Conservation (phyloP, 2,888 invertebrate genomes). For the Sphecodes monilicornis region DNA sequence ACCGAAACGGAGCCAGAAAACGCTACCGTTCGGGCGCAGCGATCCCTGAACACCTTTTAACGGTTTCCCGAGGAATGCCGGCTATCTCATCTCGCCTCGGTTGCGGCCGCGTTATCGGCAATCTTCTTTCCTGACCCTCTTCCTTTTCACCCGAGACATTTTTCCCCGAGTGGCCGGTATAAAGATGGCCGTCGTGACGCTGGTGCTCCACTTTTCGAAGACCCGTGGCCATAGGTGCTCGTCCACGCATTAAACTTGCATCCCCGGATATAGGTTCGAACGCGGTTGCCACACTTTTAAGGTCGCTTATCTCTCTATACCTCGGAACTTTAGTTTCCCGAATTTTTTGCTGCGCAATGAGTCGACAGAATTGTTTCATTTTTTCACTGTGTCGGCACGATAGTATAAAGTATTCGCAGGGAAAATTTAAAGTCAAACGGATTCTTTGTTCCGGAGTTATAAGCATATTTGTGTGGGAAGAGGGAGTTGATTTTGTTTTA, state of each 20-base stretch:
- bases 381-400: neutral
- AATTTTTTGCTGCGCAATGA: neutral
- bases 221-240: conserved; percentile 15
- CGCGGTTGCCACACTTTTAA: conserved; percentile 12
- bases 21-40: neutral
- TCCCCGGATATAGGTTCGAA: conserved; percentile 15
- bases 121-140: conserved; percentile 40
- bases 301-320: neutral
- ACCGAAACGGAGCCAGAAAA: neutral
- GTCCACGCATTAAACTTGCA: conserved; percentile 34
- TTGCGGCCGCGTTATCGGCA: conserved; percentile 34
- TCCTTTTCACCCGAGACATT: conserved; percentile 31
- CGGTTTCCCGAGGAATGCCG: conserved; percentile 39
- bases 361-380: neutral
- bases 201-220: conserved; percentile 30
- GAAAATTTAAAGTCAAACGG: neutral
- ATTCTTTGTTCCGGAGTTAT: neutral
- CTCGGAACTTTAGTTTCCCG: neutral
- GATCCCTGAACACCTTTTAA: conserved; percentile 37
- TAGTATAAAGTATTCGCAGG: neutral
- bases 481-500: neutral
- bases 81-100: conserved; percentile 33
- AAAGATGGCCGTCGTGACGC: conserved; percentile 32
- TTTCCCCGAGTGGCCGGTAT: neutral
- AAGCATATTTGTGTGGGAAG: neutral